Conservation (phyloP, 2,888 invertebrate species). For the Branchellion lobata region DNA sequence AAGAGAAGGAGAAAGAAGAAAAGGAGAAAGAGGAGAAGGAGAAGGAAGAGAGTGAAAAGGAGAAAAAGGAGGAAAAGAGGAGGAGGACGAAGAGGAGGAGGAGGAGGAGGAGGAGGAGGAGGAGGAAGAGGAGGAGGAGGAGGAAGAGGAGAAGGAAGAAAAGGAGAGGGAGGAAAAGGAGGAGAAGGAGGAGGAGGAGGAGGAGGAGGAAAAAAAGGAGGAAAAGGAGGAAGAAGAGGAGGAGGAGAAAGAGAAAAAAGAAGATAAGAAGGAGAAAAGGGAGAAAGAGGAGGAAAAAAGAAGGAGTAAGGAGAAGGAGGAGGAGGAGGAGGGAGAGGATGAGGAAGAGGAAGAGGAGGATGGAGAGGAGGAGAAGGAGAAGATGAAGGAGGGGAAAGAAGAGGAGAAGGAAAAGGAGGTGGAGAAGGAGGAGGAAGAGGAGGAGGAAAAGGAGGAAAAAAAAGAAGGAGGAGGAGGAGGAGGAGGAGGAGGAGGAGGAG, state of each 20-base stretch:
- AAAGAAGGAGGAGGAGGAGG: not conserved
- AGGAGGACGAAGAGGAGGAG: too few relatives aligned
- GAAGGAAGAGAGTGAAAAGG: too few relatives aligned
- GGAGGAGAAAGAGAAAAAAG: not conserved
- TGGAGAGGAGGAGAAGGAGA: not conserved
- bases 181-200: not conserved
- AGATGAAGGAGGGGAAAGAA: too few relatives aligned
- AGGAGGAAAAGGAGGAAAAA: not conserved
- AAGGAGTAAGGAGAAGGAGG: too few relatives aligned
- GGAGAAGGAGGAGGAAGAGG: too few relatives aligned
- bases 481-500: not conserved
- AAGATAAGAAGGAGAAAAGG: too few relatives aligned
- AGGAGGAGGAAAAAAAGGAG: not conserved
- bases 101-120: slow-evolving; percentile 44
- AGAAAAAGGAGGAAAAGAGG: too few relatives aligned
- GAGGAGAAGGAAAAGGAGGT: too few relatives aligned
- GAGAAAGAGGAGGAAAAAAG: too few relatives aligned
- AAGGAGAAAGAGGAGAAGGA: not conserved
- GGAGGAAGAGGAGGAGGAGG: not conserved
- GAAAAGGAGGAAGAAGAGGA: not conserved
- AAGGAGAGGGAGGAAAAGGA: not conserved
- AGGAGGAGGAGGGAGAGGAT: not conserved
- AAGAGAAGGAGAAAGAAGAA: not conserved
- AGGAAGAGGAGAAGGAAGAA: not conserved
- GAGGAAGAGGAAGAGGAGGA: not conserved